Conservation (phyloP, 2,113 vertebrate species). For the Poeciliopsis retropinna region DNA sequence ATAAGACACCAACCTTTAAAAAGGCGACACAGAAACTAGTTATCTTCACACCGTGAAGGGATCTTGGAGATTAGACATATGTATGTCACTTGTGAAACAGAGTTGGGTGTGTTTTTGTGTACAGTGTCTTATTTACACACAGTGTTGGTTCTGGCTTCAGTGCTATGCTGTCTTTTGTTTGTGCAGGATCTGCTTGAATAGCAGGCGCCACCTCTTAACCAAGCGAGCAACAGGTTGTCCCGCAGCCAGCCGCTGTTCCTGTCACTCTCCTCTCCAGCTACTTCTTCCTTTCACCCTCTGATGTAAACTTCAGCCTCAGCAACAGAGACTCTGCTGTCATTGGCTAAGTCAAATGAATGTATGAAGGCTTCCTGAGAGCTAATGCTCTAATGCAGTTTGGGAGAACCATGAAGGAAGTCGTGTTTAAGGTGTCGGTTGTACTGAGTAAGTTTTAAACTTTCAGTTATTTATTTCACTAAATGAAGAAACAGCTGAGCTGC, state of each 20-base stretch:
- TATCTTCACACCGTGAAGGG: neutral
- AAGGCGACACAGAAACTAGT: neutral
- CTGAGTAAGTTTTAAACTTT: conserved; percentile 42
- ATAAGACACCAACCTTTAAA: neutral
- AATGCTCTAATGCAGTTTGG: conserved; percentile 24
- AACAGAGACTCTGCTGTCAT: conserved; percentile 43
- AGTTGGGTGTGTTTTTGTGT: neutral
- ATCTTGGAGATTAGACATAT: neutral
- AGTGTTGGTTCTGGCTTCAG: conserved; percentile 22
- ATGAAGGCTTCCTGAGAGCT: conserved; percentile 33
- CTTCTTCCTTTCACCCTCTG: conserved; percentile 57
- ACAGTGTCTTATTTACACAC: conserved; percentile 8
- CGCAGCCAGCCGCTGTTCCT: conserved; percentile 28
- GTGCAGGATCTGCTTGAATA: conserved; percentile 81
- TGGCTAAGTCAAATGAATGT: conserved; percentile 66
- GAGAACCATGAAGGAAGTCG: conserved; percentile 28
- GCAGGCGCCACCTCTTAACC: conserved; percentile 39
- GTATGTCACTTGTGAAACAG: neutral
- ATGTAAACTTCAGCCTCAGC: conserved; percentile 48
- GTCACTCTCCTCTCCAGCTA: conserved; percentile 43
- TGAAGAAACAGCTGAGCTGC: conserved; percentile 38
- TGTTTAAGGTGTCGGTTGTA: conserved; percentile 39
- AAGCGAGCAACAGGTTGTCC: conserved; percentile 34
- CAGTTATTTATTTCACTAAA: conserved; percentile 53
- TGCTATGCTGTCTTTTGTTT: conserved; percentile 25